Percentiles rank a stretch among this genome's conserved stretches.
Evolutionary conservation across 2,797 vertebrate genomes (phyloP).

Genomic region (Clarias fuscus): DNA sequence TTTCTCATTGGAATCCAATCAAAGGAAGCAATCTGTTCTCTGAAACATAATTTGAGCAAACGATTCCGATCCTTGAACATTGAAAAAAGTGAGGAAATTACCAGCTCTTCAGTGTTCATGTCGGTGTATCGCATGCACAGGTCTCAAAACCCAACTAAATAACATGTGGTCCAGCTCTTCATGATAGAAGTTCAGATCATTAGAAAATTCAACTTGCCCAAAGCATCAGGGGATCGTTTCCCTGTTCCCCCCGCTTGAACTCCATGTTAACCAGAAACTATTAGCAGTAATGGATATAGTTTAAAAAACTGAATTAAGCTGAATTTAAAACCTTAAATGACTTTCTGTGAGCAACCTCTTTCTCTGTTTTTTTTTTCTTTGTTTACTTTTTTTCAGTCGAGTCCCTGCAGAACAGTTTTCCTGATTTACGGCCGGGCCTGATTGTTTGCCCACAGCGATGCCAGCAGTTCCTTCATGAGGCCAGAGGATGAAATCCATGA

Average conservation of each 20-base stretch:
- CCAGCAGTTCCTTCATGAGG: not conserved
- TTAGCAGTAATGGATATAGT: not conserved
- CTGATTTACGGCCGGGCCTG: not conserved
- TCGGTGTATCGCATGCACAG: not conserved
- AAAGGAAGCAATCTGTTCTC: conserved; percentile 25
- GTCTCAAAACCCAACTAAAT: not conserved
- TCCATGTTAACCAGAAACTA: not conserved
- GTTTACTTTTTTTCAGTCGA: not conserved
- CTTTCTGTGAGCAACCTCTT: not conserved
- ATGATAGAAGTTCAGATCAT: not conserved
- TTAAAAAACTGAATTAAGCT: not conserved
- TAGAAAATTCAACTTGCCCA: not conserved
- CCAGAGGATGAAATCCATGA: not conserved
- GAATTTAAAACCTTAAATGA: not conserved
- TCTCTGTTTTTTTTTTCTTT: too few species aligned
- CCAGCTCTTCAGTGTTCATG: too few species aligned
- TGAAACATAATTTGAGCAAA: not conserved
- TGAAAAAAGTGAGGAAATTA: not conserved
- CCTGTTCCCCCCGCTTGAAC: not conserved
- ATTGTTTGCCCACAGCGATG: not conserved
- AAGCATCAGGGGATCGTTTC: not conserved
- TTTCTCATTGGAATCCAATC: conserved; percentile 18
- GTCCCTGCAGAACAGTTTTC: not conserved
- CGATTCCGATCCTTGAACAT: not conserved
- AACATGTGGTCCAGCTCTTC: not conserved